phyloP scores from a whole-genome alignment of 2,797 vertebrate genomes.

The Pseudochromis fuscus region DNA sequence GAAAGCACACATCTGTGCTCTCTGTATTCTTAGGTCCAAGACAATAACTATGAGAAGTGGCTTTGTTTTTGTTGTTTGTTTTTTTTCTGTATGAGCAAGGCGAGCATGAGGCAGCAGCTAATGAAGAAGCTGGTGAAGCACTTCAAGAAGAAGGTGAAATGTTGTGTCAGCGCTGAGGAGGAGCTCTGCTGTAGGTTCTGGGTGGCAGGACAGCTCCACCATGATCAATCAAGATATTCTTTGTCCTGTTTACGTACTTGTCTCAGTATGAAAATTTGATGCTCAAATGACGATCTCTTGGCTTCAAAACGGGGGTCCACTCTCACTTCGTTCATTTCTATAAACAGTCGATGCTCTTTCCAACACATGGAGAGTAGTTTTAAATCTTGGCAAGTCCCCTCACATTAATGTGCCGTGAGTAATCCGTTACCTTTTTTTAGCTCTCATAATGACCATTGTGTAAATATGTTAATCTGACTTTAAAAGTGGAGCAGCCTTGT shows the following conservation, averaged over 20 bases:
- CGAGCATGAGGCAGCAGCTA: neutral
- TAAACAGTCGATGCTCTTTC: too few species aligned
- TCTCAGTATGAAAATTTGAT: too few species aligned
- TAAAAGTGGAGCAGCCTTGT: conserved; percentile 41
- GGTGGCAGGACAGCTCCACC: neutral
- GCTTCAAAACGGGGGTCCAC: too few species aligned
- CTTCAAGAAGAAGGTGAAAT: conserved; percentile 1
- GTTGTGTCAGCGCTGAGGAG: neutral
- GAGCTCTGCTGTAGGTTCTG: neutral
- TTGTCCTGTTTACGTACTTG: too few species aligned
- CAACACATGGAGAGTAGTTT: neutral
- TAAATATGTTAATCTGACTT: conserved; percentile 63
- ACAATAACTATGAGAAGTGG: conserved; percentile 50
- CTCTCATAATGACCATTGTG: conserved; percentile 57
- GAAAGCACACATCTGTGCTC: conserved; percentile 73
- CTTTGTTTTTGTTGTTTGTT: too few species aligned
- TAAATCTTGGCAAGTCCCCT: conserved; percentile 36
- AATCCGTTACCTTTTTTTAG: conserved; percentile 56
- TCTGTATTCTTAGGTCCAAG: conserved; percentile 58
- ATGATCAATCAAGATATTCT: neutral
- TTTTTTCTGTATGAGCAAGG: neutral
- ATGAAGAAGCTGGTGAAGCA: conserved; percentile 13
- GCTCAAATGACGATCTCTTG: too few species aligned
- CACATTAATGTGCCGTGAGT: conserved; percentile 31
- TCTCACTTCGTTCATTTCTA: too few species aligned